phyloP scores from a whole-genome alignment of 2,113 vertebrate species.

The Heteronetta atricapilla region DNA sequence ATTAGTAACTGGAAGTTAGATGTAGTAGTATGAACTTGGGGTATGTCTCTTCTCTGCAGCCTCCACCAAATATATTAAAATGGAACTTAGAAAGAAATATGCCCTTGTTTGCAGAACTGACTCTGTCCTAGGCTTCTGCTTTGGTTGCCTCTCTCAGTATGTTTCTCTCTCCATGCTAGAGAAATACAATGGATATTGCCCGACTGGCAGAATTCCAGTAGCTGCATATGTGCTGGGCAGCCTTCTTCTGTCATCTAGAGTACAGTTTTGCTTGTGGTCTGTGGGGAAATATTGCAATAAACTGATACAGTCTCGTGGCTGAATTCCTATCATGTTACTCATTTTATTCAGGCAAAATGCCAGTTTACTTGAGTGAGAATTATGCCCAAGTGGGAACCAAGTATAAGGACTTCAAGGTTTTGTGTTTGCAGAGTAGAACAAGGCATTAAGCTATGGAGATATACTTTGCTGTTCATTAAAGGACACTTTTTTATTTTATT shows the following conservation, averaged over 20 bases:
- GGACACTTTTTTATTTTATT: neutral
- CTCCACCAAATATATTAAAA: neutral
- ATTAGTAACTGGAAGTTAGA: neutral
- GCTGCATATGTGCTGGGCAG: conserved; percentile 39
- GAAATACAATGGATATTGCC: conserved; percentile 32
- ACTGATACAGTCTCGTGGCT: conserved; percentile 30
- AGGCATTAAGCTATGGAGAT: conserved; percentile 32
- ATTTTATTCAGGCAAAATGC: conserved; percentile 50
- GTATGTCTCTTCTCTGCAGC: neutral
- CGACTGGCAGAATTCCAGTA: conserved; percentile 32
- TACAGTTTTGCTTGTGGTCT: conserved; percentile 41
- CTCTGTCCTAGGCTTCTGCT: neutral
- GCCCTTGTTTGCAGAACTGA: neutral
- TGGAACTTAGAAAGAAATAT: neutral
- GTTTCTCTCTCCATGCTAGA: conserved; percentile 5
- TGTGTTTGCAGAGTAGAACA: neutral
- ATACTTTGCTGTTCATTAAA: conserved; percentile 61
- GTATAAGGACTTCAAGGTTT: neutral
- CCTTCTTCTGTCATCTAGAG: conserved; percentile 26
- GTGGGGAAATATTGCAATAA: conserved; percentile 55
- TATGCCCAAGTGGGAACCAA: neutral
- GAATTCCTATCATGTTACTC: conserved; percentile 21
- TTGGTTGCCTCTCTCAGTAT: neutral
- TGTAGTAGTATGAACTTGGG: neutral
- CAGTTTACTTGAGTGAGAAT: conserved; percentile 22